Evolutionary conservation across 2,888 invertebrate genomes (phyloP).

Genomic region (Dryomyza anilis): DNA sequence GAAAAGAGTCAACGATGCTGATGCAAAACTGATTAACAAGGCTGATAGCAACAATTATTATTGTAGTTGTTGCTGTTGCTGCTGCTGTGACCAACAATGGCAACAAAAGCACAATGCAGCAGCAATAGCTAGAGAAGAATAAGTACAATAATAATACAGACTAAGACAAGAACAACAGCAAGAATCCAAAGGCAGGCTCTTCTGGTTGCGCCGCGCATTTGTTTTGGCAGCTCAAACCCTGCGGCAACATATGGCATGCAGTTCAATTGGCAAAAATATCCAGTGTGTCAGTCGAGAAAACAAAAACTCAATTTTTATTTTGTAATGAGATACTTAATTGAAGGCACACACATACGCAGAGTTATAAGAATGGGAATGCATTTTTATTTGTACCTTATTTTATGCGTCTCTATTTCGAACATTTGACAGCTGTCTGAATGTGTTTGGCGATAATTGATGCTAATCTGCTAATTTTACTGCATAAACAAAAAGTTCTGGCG

Average conservation of each 20-base stretch:
- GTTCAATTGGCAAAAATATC: background rate
- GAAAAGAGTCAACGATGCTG: conserved; percentile 46
- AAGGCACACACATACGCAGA: background rate
- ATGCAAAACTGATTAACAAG: conserved; percentile 44
- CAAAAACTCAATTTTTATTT: background rate
- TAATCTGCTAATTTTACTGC: too few species aligned
- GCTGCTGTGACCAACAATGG: background rate
- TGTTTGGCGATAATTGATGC: too few species aligned
- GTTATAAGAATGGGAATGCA: background rate
- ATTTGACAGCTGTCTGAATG: too few species aligned
- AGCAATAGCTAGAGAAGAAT: conserved; percentile 3
- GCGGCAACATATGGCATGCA: background rate
- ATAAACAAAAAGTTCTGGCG: too few species aligned
- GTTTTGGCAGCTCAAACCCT: conserved; percentile 11
- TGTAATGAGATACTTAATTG: conserved; percentile 20
- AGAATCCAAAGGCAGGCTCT: conserved; percentile 10
- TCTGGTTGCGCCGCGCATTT: background rate
- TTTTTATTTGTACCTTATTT: background rate
- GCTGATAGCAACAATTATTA: conserved; percentile 41
- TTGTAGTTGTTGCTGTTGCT: conserved; percentile 9
- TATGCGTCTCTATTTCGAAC: background rate
- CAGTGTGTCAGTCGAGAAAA: background rate
- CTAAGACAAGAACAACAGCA: background rate
- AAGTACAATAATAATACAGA: background rate
- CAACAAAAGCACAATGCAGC: conserved; percentile 22